Base-by-base conservation (phyloP, 2,113 vertebrate genomes). In the Nicator chloris region DNA sequence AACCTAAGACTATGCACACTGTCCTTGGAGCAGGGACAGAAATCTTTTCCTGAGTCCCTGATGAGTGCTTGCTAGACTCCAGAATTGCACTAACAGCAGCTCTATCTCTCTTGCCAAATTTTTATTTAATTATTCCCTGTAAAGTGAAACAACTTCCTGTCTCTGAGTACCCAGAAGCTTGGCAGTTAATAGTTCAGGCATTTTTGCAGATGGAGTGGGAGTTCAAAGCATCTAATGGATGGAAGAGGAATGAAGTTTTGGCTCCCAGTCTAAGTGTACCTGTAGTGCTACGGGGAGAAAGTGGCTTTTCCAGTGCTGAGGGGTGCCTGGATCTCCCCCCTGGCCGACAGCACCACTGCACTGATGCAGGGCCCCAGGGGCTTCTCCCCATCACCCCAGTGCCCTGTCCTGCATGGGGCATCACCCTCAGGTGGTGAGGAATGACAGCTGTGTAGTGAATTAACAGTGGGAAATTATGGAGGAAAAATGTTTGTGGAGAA, bases 161-260 rank as follows among this genome's bases (percentile, higher is more conserved):
- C 60, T 70, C 77, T 83, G 83, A 90, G 82, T 92, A 70, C 68
- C 94, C 76, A 92, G 92, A 93, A 94, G 76, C 82, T 93, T 88
- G 88, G 64, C 76, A 86, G 83, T 70, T 80, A 80, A 86, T 86
- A 73, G 79, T 47, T 88, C 76, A 83, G 69, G 56, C 60, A 20
- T 59, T 94, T 95, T 80, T 92, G 63, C 88, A 93, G 85, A 87
- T 0, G 1, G 40, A 90, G 30, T 63, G 51, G 51, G 79, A 64
- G 56, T 54, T 92, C 76, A 77, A 24, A 94, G 59, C 0, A 7
- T 64, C 50, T 82, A 66, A 86, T 45, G 31, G 63, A 47, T 78
- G 37, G 45, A 33, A 81, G 33, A 68, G 54, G 64, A 78, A 92
- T 28, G 47, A 88, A 59, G 11, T 61, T 88, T 27, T 90, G 90